These are phyloP conservation scores for Protula sp. DNA, from an alignment of 2,888 invertebrate genomes.

Conservation along the genomic window DNA sequence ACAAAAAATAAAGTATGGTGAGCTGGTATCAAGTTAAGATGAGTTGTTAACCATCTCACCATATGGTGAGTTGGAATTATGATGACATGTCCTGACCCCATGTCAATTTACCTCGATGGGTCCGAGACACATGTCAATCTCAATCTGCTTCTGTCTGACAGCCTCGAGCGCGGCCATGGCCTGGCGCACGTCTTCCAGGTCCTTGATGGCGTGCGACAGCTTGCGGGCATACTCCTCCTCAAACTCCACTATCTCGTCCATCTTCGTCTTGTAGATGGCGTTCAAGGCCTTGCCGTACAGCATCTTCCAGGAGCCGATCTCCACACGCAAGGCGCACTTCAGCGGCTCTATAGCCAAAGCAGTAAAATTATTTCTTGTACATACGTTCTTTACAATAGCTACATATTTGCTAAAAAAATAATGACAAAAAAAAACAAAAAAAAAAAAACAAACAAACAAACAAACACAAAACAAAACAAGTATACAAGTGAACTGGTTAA, in stretches of 20 bases:
- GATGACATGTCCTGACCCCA: no score
- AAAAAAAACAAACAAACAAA: no score
- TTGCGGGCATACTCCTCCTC: conserved; percentile 71
- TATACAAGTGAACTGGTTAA: no score
- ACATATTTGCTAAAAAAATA: no score
- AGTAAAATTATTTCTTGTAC: no score
- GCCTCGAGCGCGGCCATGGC: conserved; percentile 74
- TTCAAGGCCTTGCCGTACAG: conserved; percentile 67
- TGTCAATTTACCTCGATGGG: conserved; percentile 63
- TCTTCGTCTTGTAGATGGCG: conserved; percentile 65
- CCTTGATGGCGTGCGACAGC: conserved; percentile 62
- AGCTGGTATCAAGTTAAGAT: no score
- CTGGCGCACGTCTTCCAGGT: conserved; percentile 61
- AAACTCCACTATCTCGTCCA: conserved; percentile 69
- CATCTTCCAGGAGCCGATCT: conserved; percentile 75
- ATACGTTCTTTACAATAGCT: no score
- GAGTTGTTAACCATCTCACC: no score
- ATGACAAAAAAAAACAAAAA: no score
- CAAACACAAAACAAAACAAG: no score
- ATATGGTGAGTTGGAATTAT: no score
- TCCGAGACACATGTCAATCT: conserved; percentile 66
- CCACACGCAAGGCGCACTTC: conserved; percentile 60
- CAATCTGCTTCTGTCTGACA: conserved; percentile 66
- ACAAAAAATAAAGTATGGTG: no score
- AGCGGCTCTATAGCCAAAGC: conserved; percentile 49